Evolutionary conservation across 2,888 invertebrate genomes (phyloP).

Genomic region (Lepidonotus clava): DNA sequence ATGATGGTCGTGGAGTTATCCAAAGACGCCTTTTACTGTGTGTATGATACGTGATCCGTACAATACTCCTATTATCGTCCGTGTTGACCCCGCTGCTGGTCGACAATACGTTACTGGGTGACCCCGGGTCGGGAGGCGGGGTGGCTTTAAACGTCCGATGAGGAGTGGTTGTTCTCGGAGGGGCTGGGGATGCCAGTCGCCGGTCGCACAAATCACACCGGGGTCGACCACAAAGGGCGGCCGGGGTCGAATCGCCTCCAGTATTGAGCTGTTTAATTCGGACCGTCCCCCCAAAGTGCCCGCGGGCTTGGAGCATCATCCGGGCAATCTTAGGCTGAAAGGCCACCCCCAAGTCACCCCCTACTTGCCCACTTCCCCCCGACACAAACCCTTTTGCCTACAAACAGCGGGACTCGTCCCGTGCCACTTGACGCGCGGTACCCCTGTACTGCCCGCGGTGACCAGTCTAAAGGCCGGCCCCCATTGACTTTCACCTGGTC

Average conservation of each 20-base stretch:
- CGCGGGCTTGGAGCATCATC: not conserved
- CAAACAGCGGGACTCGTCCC: not conserved
- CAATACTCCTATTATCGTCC: constrained; percentile 3
- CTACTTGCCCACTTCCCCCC: not conserved
- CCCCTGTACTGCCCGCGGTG: not conserved
- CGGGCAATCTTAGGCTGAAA: not conserved
- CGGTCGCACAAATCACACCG: constrained; percentile 4
- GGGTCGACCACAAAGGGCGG: not conserved
- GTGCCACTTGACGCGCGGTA: not conserved
- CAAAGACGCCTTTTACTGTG: not conserved
- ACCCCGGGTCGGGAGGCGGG: not conserved
- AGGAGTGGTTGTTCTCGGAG: not conserved
- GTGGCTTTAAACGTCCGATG: not conserved
- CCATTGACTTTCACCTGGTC: not conserved
- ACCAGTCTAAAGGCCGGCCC: not conserved
- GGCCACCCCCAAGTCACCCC: not conserved
- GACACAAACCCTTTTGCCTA: not conserved
- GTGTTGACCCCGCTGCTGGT: not conserved
- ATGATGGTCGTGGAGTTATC: too few species aligned
- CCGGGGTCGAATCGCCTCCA: constrained; percentile 33
- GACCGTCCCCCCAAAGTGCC: not conserved
- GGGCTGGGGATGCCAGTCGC: not conserved
- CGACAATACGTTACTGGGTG: not conserved
- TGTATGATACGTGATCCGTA: not conserved
- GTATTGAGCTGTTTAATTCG: constrained; percentile 52